Percentiles rank a stretch among this genome's conserved stretches.
These are phyloP conservation scores for Bilobella aurantiaca DNA, from an alignment of 1,140 invertebrate genomes.

Conservation along the genomic window DNA sequence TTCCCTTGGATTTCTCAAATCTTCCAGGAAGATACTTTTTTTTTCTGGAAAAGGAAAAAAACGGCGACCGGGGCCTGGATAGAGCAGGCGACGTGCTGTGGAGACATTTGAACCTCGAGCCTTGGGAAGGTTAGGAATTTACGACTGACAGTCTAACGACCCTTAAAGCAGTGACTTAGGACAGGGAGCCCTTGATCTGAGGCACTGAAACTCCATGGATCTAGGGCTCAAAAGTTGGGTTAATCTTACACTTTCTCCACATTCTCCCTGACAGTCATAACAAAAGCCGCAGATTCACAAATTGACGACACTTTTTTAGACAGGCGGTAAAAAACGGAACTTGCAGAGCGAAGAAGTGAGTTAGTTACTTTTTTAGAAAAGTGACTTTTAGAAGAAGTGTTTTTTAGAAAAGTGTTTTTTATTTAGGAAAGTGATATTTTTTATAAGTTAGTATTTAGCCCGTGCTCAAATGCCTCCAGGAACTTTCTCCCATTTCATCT, in stretches of 20 bases:
- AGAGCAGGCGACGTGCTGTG: neutral
- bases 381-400: neutral
- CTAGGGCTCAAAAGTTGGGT: neutral
- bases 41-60: too few relatives aligned
- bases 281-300: neutral
- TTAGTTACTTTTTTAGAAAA: neutral
- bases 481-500: too few relatives aligned
- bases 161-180: neutral
- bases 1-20: too few relatives aligned
- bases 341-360: neutral
- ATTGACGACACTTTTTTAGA: neutral
- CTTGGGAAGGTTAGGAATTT: neutral
- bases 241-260: neutral
- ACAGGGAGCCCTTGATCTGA: neutral
- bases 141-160: constrained; percentile 5
- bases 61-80: neutral
- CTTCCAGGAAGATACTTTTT: too few relatives aligned
- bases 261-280: neutral
- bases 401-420: too few relatives aligned
- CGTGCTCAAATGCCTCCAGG: too few relatives aligned
- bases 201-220: neutral
- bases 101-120: neutral
- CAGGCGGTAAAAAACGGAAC: too few relatives aligned
- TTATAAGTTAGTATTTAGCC: too few relatives aligned
- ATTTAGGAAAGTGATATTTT: too few relatives aligned